Conservation (phyloP, 2,888 invertebrate genomes). For the Cryptus armator region DNA sequence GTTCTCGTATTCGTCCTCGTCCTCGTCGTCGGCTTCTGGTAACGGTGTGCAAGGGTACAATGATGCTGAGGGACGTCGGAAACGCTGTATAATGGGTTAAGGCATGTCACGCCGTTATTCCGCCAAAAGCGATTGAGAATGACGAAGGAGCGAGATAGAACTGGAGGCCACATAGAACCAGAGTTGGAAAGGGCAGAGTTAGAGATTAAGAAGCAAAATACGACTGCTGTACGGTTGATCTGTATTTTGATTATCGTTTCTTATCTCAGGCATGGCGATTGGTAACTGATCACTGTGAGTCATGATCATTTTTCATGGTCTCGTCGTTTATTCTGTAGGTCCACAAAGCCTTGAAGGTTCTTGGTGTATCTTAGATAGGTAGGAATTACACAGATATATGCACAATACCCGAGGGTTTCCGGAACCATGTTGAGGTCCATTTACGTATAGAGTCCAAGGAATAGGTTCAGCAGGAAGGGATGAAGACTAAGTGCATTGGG, state of each 20-base stretch:
- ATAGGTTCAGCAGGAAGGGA: too few relatives aligned
- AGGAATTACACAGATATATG: too few relatives aligned
- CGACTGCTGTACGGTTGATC: background rate
- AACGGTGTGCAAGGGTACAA: slow-evolving; percentile 46
- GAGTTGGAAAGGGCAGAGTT: slow-evolving; percentile 6
- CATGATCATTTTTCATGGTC: background rate
- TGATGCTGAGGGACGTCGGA: slow-evolving; percentile 39
- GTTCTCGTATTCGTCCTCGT: slow-evolving; percentile 59
- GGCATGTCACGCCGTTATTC: slow-evolving; percentile 48
- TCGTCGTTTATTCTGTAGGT: background rate
- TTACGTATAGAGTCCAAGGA: too few relatives aligned
- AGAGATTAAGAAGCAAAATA: background rate
- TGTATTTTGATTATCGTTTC: background rate
- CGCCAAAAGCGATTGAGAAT: slow-evolving; percentile 50
- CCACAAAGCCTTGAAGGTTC: background rate
- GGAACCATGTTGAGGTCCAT: too few relatives aligned
- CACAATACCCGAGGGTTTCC: too few relatives aligned
- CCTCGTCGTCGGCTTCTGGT: slow-evolving; percentile 45
- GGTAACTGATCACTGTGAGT: background rate
- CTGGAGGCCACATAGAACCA: background rate
- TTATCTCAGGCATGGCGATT: background rate
- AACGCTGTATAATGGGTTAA: slow-evolving; percentile 61
- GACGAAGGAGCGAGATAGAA: slow-evolving; percentile 54
- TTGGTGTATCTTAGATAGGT: background rate
- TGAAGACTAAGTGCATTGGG: background rate